Conservation (phyloP, 1,140 invertebrate species). For the Hyles euphorbiae region DNA sequence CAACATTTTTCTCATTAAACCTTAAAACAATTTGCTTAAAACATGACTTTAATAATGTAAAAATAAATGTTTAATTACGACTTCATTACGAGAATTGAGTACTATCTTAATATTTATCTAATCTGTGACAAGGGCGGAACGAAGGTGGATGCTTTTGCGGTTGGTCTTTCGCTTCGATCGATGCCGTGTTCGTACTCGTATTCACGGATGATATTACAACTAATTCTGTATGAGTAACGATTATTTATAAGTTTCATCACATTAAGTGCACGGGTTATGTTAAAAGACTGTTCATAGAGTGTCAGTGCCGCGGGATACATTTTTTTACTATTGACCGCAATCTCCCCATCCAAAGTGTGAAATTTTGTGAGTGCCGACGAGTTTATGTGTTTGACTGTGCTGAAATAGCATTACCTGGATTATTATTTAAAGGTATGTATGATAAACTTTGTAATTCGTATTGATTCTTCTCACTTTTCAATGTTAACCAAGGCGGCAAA, state of each 20-base stretch:
- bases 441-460: not conserved
- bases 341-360: constrained; percentile 25
- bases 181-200: constrained; percentile 68
- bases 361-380: constrained; percentile 37
- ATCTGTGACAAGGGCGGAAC: constrained; percentile 53
- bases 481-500: too few species aligned
- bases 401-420: constrained; percentile 32
- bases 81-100: too few species aligned
- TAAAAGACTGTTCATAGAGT: constrained; percentile 35
- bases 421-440: constrained; percentile 27
- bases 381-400: constrained; percentile 35
- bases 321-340: constrained; percentile 30
- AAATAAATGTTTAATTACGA: too few species aligned
- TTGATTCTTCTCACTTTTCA: not conserved
- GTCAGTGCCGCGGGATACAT: constrained; percentile 42
- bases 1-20: too few species aligned
- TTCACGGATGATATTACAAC: constrained; percentile 62
- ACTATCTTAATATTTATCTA: constrained; percentile 19
- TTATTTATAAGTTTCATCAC: constrained; percentile 38
- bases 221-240: constrained; percentile 58
- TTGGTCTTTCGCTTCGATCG: constrained; percentile 65
- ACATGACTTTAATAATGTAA: too few species aligned
- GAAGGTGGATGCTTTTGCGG: constrained; percentile 59
- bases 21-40: too few species aligned
- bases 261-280: constrained; percentile 49